Evolutionary conservation across 2,113 vertebrate genomes (phyloP), one percentile per base, ranked within the genome.

Genomic region (Alligator mississippiensis): DNA sequence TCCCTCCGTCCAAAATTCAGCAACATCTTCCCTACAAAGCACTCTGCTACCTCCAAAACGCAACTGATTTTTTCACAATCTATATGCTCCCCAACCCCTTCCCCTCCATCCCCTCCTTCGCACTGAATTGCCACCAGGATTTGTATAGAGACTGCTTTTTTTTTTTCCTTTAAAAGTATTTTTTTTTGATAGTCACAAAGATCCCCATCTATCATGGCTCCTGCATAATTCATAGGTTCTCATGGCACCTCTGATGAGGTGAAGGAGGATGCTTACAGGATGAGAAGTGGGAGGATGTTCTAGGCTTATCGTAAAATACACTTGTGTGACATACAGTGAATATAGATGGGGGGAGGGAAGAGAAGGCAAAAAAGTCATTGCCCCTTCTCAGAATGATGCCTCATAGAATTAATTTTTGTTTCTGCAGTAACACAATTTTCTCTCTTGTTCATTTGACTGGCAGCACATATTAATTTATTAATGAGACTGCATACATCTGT

Each of bases 41-140:
- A 47, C 47, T 38, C 38, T 16, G 27, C 15, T 55, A 63, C 24
- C 68, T 93, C 92, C 27, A 81, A 58, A 84, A 55, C 12, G 58
- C 8, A 84, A 84, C 4, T 30, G 80, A 88, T 84, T 86, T 85
- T 95, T 92, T 96, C 79, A 91, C 59, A 88, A 80, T 87, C 77
- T 34, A 84, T 80, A 80, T 82, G 27, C 59, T 80, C 75, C 84
- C 68, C 55, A 22, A 38, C 27, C 25, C 25, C 21, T 70, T 30
- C 27, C 28, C 62, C n/a, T 82, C 57, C 66, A 59, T 84, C 21
- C 16, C 60, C 5, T 47, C 28, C 63, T 9, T 13, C 30, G 16
- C 47, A 82, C 18, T 60, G 60, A 89, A 57, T 9, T 21, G 62
- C 28, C 34, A 64, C 54, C 34, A 27, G 54, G 54, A 76, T 28